phyloP scores from a whole-genome alignment of 1,140 invertebrate species.

The Luehdorfia chinensis region DNA sequence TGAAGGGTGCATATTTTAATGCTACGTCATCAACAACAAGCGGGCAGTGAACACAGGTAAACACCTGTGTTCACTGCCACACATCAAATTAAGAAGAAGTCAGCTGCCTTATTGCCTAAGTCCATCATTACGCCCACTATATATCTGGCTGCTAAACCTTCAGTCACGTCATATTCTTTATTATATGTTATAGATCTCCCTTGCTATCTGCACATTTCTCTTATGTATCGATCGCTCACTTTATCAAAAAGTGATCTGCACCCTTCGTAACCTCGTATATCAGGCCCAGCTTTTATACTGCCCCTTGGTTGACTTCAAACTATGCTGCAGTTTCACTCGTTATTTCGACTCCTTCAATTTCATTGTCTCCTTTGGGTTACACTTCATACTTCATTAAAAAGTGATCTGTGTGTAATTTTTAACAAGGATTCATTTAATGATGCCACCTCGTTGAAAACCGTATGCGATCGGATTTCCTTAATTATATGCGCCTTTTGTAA shows the following conservation, averaged over 20 bases:
- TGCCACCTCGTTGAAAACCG: too few species aligned
- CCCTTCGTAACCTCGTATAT: constrained; percentile 26
- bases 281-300: constrained; percentile 30
- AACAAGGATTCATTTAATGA: too few species aligned
- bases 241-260: constrained; percentile 23
- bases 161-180: neutral
- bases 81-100: constrained; percentile 53
- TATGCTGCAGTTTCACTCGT: constrained; percentile 34
- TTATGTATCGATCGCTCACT: neutral
- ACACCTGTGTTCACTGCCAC: constrained; percentile 28
- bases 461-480: too few species aligned
- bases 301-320: constrained; percentile 34
- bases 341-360: constrained; percentile 23
- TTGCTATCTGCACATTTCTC: neutral
- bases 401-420: too few species aligned
- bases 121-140: constrained; percentile 23
- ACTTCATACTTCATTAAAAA: constrained; percentile 3
- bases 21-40: too few species aligned
- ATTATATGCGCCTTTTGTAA: too few species aligned
- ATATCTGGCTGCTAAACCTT: neutral
- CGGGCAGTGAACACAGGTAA: too few species aligned
- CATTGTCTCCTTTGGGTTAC: constrained; percentile 25
- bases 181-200: neutral
- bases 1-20: too few species aligned
- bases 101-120: constrained; percentile 33